Base-by-base conservation (phyloP, 2,888 invertebrate genomes). In the Rhagium mordax region DNA sequence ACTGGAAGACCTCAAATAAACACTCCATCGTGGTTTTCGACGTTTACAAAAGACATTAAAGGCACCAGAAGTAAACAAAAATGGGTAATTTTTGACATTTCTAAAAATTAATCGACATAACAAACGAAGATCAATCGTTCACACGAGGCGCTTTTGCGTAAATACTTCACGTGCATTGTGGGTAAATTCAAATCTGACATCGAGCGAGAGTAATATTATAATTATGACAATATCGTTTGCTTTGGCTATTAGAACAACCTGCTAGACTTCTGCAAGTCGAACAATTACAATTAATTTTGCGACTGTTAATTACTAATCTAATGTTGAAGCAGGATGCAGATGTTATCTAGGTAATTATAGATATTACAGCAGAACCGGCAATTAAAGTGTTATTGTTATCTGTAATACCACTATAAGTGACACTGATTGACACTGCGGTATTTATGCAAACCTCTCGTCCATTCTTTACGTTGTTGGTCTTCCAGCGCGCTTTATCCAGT, bases 361-460 rank as follows among this genome's bases (percentile, higher is more conserved):
- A 64, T 64, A 64, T 64, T 64, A 48, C 16, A 15, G 49, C 49
- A 27, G 64, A 1, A 29, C 15, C 49, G 61, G 64, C 29, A 64
- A 64, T 64, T 49, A 64, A 64, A 21, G 64, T 49, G 64, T 64
- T 64, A 64, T 64, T 27, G 64, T 64, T 64, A 64, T 64, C 64
- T 64, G n/a, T 21, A 27, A 64, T 49, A 15, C 47, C 21, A 49
- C 49, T 49, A 24, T 24, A 16, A 27, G 21, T 55, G 70, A 70
- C 70, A 57, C 70, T 70, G 70, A 70, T 70, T 70, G 70, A 70
- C 70, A 62, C 55, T 33, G 64, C 55, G 10, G 57, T 61, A 60
- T 62, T 64, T 62, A 70, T 53, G 24, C 64, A 13, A 55, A 55
- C 10, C 62, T 57, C 53, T n/a, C 20, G 53, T 29, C 62, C 24